A percentile compares a stretch with the other conserved stretches of the same genome.
phyloP scores from a whole-genome alignment of 2,888 invertebrate species.

The Thecocarcelia acutangulata region DNA sequence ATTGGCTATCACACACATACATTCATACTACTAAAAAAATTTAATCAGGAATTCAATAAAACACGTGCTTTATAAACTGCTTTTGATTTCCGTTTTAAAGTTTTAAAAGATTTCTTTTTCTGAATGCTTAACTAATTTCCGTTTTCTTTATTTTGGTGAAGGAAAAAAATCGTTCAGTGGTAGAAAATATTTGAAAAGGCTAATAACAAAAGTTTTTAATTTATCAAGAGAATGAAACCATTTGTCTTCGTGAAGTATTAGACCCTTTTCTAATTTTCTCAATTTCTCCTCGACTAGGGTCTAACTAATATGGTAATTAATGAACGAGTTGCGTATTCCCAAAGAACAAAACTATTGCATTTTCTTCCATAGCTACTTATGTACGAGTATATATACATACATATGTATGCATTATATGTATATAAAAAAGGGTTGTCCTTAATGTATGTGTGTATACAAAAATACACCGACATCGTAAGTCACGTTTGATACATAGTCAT shows the following conservation, averaged over 20 bases:
- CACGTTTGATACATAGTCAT: conserved; percentile 60
- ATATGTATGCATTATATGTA: too few species aligned
- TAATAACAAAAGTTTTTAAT: conserved; percentile 32
- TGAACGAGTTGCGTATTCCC: conserved; percentile 50
- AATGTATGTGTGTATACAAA: conserved; percentile 32
- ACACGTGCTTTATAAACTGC: conserved; percentile 70
- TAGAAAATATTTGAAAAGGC: background rate
- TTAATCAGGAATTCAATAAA: conserved; percentile 46
- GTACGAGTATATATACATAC: too few species aligned
- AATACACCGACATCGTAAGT: conserved; percentile 56
- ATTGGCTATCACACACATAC: conserved; percentile 19
- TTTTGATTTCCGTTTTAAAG: conserved; percentile 70
- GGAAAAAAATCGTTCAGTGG: conserved; percentile 64
- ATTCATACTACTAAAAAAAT: background rate
- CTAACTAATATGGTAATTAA: conserved; percentile 66
- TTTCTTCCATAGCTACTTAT: conserved; percentile 15
- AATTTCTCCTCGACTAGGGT: conserved; percentile 31
- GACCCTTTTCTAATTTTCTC: conserved; percentile 31
- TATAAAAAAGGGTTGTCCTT: conserved; percentile 32
- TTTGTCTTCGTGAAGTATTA: conserved; percentile 60
- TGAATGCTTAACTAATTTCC: conserved; percentile 66
- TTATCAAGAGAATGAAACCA: conserved; percentile 23
- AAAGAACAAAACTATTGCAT: conserved; percentile 58
- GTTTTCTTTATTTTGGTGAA: conserved; percentile 60
- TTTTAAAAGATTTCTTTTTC: conserved; percentile 34